Evolutionary conservation across 2,888 invertebrate species (phyloP).

Genomic region (Heliothis peltigera): DNA sequence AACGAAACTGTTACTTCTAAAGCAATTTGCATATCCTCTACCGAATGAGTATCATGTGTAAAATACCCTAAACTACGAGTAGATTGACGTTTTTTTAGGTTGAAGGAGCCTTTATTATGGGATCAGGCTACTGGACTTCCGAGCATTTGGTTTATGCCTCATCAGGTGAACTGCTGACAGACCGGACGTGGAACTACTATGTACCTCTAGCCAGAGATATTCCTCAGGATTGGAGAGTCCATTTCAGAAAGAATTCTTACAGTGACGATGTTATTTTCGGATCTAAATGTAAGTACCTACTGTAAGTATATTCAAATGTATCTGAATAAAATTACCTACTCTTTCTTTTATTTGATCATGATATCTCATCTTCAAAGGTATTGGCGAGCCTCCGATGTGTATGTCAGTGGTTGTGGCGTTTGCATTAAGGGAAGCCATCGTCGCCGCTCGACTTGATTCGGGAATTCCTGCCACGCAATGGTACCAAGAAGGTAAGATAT

Average conservation of each 20-base stretch:
- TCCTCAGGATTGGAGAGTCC: slow-evolving; percentile 92
- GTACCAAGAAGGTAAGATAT: slow-evolving; percentile 88
- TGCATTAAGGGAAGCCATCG: slow-evolving; percentile 91
- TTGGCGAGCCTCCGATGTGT: slow-evolving; percentile 87
- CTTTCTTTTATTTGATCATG: too few relatives aligned
- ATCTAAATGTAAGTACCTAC: slow-evolving; percentile 92
- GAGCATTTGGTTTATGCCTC: slow-evolving; percentile 92
- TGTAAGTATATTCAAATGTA: neutral
- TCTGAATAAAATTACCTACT: too few relatives aligned
- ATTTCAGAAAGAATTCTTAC: slow-evolving; percentile 90
- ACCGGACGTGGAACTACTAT: slow-evolving; percentile 94
- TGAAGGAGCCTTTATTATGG: slow-evolving; percentile 94
- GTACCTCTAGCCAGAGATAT: slow-evolving; percentile 93
- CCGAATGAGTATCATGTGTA: too few relatives aligned
- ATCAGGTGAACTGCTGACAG: slow-evolving; percentile 92
- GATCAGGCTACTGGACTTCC: slow-evolving; percentile 92
- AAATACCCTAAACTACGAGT: too few relatives aligned
- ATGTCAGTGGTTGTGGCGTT: slow-evolving; percentile 85
- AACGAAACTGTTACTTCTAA: too few relatives aligned
- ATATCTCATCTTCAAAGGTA: slow-evolving; percentile 63
- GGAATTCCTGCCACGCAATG: slow-evolving; percentile 86
- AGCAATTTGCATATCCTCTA: too few relatives aligned
- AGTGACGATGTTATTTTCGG: slow-evolving; percentile 91
- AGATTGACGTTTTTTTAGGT: slow-evolving; percentile 74
- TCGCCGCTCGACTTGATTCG: slow-evolving; percentile 90